Evolutionary conservation across 1,140 invertebrate species (phyloP).

Genomic region (Bathynomus jamesi): DNA sequence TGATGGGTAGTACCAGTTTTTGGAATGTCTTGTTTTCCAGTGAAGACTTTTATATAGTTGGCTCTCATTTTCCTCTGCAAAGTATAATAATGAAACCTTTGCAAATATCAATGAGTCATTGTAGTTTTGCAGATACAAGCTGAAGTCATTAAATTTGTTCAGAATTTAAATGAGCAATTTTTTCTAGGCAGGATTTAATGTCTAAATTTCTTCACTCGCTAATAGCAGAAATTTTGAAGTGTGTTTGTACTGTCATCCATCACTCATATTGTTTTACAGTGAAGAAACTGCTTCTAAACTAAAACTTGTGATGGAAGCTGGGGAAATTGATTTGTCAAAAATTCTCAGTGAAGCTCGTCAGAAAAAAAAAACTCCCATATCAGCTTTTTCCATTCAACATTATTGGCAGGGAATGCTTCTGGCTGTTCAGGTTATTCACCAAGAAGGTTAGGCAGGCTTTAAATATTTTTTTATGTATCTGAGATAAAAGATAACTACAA

Average conservation of each 20-base stretch:
- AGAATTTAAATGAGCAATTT: background rate
- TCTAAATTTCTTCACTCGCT: background rate
- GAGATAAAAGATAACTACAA: no score
- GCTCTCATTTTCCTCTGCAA: no score
- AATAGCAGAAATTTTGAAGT: background rate
- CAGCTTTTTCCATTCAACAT: conserved; percentile 62
- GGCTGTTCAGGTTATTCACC: conserved; percentile 84
- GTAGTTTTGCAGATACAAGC: no score
- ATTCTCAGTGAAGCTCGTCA: conserved; percentile 47
- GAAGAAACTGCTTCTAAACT: conserved; percentile 13
- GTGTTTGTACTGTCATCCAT: background rate
- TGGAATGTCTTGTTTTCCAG: no score
- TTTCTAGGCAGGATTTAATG: background rate
- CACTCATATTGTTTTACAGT: conserved; percentile 7
- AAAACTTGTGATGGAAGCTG: conserved; percentile 77
- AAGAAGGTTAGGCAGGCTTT: conserved; percentile 56
- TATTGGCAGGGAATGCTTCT: conserved; percentile 92
- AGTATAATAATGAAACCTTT: no score
- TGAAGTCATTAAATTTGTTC: no score
- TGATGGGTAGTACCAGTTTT: no score
- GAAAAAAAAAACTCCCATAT: conserved; percentile 47
- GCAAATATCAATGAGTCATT: no score
- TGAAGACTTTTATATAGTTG: no score
- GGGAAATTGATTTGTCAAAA: conserved; percentile 76
- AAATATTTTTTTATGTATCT: conserved; percentile 10